A percentile compares a stretch with the other conserved stretches of the same genome.
Evolutionary conservation across 2,888 invertebrate genomes (phyloP).

Genomic region (Metopia argyrocephala): DNA sequence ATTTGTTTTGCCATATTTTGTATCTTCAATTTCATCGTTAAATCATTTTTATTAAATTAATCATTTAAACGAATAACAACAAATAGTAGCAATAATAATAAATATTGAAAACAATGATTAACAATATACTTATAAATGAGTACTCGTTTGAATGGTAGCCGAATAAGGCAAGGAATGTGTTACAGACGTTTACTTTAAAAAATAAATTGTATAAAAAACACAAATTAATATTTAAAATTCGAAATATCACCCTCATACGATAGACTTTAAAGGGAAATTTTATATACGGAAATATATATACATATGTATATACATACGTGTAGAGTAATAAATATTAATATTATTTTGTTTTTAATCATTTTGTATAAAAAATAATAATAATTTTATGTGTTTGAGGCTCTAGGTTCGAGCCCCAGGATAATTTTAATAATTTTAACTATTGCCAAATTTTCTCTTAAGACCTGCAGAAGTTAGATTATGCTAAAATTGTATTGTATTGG

Average conservation of each 20-base stretch:
- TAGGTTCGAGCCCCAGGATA: no score
- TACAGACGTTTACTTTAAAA: neutral
- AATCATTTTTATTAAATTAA: slow-evolving; percentile 36
- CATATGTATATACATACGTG: no score
- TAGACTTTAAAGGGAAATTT: slow-evolving; percentile 39
- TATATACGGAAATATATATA: slow-evolving; percentile 18
- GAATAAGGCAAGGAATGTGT: slow-evolving; percentile 49
- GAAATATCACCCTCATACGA: slow-evolving; percentile 27
- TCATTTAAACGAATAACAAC: slow-evolving; percentile 2
- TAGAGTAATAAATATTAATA: neutral
- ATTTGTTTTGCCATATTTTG: slow-evolving; percentile 35
- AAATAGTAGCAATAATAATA: slow-evolving; percentile 13
- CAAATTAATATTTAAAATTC: slow-evolving; percentile 46
- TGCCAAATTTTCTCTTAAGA: no score
- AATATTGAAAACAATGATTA: slow-evolving; percentile 41
- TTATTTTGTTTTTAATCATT: no score
- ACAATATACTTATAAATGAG: slow-evolving; percentile 12
- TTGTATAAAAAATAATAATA: no score
- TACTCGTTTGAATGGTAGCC: neutral
- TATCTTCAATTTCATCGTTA: slow-evolving; percentile 26
- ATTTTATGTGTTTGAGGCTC: no score
- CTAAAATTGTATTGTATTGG: no score
- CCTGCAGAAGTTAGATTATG: no score
- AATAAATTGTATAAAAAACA: slow-evolving; percentile 15
- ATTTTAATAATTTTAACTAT: no score